Evolutionary conservation across 2,888 invertebrate genomes (phyloP).

Genomic region (Caenorhabditis uteleia): DNA sequence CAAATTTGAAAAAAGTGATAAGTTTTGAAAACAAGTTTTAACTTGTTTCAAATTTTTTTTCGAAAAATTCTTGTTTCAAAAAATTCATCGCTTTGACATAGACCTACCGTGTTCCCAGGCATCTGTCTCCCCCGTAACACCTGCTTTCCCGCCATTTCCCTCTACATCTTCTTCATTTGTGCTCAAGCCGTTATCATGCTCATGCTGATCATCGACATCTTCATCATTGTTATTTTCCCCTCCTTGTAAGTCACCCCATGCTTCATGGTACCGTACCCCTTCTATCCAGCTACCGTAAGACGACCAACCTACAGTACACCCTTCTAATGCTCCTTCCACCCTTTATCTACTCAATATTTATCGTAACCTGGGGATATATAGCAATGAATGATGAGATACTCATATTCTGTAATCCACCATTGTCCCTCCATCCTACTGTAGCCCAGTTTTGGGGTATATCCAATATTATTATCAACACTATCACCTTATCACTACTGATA

Average conservation of each 20-base stretch:
- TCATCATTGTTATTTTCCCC: constrained; percentile 20
- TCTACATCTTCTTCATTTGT: constrained; percentile 34
- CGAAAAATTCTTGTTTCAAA: too few species aligned
- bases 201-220: constrained; percentile 31
- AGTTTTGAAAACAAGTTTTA: too few species aligned
- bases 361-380: not conserved
- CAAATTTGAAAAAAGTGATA: too few species aligned
- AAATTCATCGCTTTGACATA: too few species aligned
- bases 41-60: too few species aligned
- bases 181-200: constrained; percentile 29
- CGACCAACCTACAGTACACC: not conserved
- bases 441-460: not conserved
- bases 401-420: constrained; percentile 11
- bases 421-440: not conserved
- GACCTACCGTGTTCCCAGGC: too few species aligned
- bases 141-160: constrained; percentile 19
- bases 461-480: constrained; percentile 1
- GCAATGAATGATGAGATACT: constrained; percentile 2
- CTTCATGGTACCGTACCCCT: too few species aligned
- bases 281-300: not conserved
- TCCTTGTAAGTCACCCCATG: constrained; percentile 1
- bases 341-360: not conserved
- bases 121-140: too few species aligned
- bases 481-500: constrained; percentile 1
- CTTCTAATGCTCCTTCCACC: not conserved